Percentiles rank a stretch among this genome's conserved stretches.
Conservation (phyloP, 1,140 invertebrate genomes). For the Ostrea edulis region DNA sequence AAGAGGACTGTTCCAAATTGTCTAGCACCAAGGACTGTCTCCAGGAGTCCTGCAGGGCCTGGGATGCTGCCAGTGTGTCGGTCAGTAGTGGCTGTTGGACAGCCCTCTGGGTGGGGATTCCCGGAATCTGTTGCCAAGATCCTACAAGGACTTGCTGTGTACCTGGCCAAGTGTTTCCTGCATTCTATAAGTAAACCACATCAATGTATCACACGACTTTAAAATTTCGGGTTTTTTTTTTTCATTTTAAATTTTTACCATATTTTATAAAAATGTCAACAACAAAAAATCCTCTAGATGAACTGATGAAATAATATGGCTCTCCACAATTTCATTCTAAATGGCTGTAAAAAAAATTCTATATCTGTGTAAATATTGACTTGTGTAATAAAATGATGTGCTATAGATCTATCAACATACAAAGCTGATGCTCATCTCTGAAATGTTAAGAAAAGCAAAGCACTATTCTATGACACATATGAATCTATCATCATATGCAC, state of each 20-base stretch:
- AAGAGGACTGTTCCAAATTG: constrained; percentile 81
- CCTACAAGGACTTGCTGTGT: constrained; percentile 89
- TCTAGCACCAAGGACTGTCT: constrained; percentile 86
- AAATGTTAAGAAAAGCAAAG: neutral
- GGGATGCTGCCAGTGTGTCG: constrained; percentile 80
- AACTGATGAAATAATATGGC: neutral
- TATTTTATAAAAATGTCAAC: neutral
- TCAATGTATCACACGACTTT: neutral
- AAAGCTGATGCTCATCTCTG: neutral
- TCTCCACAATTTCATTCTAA: neutral
- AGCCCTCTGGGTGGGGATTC: constrained; percentile 83
- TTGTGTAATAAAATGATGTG: neutral
- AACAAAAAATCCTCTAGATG: neutral
- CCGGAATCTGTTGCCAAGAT: constrained; percentile 89
- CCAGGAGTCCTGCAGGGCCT: constrained; percentile 85
- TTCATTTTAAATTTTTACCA: neutral
- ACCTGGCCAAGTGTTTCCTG: constrained; percentile 88
- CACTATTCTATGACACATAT: constrained; percentile 9
- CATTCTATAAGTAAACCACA: constrained; percentile 82
- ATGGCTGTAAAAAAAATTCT: neutral
- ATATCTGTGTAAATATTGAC: neutral
- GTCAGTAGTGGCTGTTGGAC: constrained; percentile 84
- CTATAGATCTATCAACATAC: neutral
- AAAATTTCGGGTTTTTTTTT: neutral
- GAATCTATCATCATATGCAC: neutral